A percentile compares a stretch with the other conserved stretches of the same genome.
These are phyloP conservation scores for Hycleus phaleratus DNA, from an alignment of 1,140 invertebrate genomes.

Conservation along the genomic window DNA sequence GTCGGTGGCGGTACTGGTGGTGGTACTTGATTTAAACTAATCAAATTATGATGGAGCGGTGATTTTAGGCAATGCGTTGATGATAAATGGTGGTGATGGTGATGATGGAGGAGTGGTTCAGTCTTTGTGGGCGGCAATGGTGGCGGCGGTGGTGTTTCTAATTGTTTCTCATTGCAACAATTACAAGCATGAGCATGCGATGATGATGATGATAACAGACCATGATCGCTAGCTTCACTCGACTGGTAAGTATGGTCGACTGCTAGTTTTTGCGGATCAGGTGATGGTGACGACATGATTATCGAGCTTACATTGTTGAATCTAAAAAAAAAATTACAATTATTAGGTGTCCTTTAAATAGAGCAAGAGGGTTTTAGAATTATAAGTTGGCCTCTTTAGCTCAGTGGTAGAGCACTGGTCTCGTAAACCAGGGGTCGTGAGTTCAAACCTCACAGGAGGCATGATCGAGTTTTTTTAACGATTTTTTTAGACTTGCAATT, in stretches of 20 bases:
- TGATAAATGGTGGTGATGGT: conserved; percentile 23
- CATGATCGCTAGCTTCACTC: conserved; percentile 35
- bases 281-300: conserved; percentile 33
- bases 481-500: neutral
- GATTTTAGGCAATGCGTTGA: neutral
- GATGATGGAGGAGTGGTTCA: neutral
- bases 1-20: conserved; percentile 16
- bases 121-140: conserved; percentile 21
- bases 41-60: neutral
- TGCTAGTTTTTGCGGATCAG: conserved; percentile 25
- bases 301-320: neutral
- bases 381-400: conserved; percentile 66
- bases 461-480: conserved; percentile 24
- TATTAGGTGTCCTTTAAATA: neutral
- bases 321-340: neutral
- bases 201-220: conserved; percentile 11
- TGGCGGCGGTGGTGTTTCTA: conserved; percentile 9
- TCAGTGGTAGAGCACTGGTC: conserved; percentile 91
- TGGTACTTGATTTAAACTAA: conserved; percentile 16
- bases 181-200: conserved; percentile 26
- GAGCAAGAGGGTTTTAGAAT: too few relatives aligned
- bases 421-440: conserved; percentile 91
- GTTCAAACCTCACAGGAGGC: conserved; percentile 84
- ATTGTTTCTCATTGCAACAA: too few relatives aligned
- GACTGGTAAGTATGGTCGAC: conserved; percentile 33